These are phyloP conservation scores for Acanthococcus lagerstroemiae DNA, from an alignment of 2,888 invertebrate genomes.

Conservation along the genomic window DNA sequence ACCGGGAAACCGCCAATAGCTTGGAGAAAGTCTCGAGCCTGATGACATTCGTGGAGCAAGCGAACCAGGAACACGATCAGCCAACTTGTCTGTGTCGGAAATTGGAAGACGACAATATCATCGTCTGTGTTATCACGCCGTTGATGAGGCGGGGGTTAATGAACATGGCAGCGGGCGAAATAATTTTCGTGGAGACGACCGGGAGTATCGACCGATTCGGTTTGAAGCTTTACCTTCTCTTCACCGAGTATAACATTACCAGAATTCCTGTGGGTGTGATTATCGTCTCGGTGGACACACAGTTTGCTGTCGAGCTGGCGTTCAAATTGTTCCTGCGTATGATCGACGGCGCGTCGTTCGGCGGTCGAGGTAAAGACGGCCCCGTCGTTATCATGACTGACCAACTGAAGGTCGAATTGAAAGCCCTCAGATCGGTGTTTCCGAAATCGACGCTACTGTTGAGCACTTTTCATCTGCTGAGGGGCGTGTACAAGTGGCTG, in stretches of 20 bases:
- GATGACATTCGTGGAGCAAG: background rate
- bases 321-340: background rate
- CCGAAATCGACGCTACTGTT: constrained; percentile 27
- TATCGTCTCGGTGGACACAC: background rate
- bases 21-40: constrained; percentile 5
- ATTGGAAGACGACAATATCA: constrained; percentile 1
- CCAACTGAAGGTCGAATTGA: constrained; percentile 32
- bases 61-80: background rate
- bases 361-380: constrained; percentile 26
- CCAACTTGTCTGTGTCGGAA: background rate
- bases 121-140: constrained; percentile 19
- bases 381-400: constrained; percentile 33
- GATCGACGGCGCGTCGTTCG: constrained; percentile 14
- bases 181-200: constrained; percentile 13
- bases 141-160: constrained; percentile 18
- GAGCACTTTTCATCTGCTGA: constrained; percentile 34
- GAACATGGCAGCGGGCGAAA: constrained; percentile 11
- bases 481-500: constrained; percentile 33
- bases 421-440: constrained; percentile 29
- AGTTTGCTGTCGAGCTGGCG: background rate
- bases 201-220: constrained; percentile 7
- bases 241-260: background rate
- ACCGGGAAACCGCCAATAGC: background rate
- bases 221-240: constrained; percentile 12
- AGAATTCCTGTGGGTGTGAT: constrained; percentile 15